Conservation (phyloP, 1,140 invertebrate species). For the Prorops nasuta region DNA sequence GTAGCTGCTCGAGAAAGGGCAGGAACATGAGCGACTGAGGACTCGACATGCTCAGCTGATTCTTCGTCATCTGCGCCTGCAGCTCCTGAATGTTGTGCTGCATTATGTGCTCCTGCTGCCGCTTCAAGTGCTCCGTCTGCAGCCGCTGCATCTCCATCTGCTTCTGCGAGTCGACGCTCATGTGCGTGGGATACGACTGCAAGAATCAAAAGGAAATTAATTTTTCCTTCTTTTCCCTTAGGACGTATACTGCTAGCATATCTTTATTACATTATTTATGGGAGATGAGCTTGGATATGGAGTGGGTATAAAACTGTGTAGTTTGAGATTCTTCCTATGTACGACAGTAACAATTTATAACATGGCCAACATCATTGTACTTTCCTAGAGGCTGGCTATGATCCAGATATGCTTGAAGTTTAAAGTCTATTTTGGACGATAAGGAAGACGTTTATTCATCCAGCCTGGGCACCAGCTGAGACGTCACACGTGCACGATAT, state of each 20-base stretch:
- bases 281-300: too few species aligned
- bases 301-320: too few species aligned
- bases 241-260: too few species aligned
- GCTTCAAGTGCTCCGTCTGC: slow-evolving; percentile 56
- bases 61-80: slow-evolving; percentile 56
- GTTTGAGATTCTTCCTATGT: too few species aligned
- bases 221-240: too few species aligned
- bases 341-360: slow-evolving; percentile 37
- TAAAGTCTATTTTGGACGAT: slow-evolving; percentile 55
- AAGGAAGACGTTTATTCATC: slow-evolving; percentile 57
- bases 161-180: slow-evolving; percentile 54
- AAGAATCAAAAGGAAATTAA: too few species aligned
- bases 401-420: slow-evolving; percentile 53
- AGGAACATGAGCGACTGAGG: slow-evolving; percentile 62
- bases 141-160: slow-evolving; percentile 57
- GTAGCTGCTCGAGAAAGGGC: slow-evolving; percentile 62
- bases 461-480: slow-evolving; percentile 46
- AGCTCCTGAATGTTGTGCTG: slow-evolving; percentile 62
- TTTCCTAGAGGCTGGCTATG: slow-evolving; percentile 46
- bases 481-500: slow-evolving; percentile 43
- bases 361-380: slow-evolving; percentile 46
- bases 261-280: too few species aligned
- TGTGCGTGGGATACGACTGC: slow-evolving; percentile 49
- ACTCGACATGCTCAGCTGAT: slow-evolving; percentile 45
- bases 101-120: slow-evolving; percentile 57